Base-by-base conservation (phyloP, 2,113 vertebrate genomes). In the Dasyurus viverrinus region DNA sequence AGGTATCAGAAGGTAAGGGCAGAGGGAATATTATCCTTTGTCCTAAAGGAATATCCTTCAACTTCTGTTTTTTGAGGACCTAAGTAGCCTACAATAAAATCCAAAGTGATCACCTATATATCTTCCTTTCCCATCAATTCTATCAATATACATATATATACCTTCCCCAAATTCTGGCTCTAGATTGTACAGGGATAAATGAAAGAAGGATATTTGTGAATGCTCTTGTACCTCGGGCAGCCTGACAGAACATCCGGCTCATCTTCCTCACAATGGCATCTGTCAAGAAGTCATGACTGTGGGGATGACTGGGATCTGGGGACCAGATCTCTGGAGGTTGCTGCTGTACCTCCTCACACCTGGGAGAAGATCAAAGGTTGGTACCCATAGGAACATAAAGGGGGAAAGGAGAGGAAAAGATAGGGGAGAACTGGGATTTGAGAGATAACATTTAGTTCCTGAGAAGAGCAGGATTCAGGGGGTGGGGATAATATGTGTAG, bases 231-330 rank as follows among this genome's bases (percentile, higher is more conserved):
- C 98, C 98, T 98, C 98, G 95, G 89, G 97, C 98, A 93, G 98
- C 98, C 97, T 98, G 97, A 98, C 98, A 98, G 94, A 98, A 98
- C 97, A 98, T 98, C 91, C 98, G 97, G 96, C 96, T 98, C 98
- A 99, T 99, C 94, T 98, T 99, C 57, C 98, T 98, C 98, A 99
- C 97, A 55, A 98, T 98, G 97, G 98, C 97, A 0, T 98, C 98
- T 94, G 98, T 98, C 97, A 99, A 97, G 93, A 99, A 99, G 92
- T 98, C 98, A 93, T 99, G 98, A 68, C 98, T 98, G 27, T 97
- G 97, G 57, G 98, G 98, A 92, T 98, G 98, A 90, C 98, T 98
- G 52, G 96, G 92, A 0, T 98, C 98, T 93, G 98, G 98, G 0
- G 98, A 98, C 93, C 98, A 97, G 97, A 97, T 94, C 95, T 99